phyloP scores from a whole-genome alignment of 2,113 vertebrate genomes.

The Lepisosteus osseus region DNA sequence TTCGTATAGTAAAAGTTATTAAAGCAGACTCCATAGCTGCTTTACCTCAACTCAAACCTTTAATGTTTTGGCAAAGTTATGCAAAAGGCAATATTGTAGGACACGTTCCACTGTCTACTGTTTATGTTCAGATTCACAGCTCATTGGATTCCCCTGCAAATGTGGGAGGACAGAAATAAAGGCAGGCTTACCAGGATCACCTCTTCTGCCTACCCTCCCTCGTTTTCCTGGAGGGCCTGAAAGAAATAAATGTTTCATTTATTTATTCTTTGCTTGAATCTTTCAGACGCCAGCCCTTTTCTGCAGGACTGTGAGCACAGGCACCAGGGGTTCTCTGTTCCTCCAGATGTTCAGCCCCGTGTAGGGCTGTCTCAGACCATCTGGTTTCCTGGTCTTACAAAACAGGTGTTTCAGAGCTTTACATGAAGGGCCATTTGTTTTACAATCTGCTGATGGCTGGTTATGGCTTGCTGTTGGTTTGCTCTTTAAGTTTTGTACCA shows the following conservation, averaged over 20 bases:
- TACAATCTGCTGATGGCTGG: background rate
- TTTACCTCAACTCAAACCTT: conserved; percentile 43
- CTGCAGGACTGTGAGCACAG: background rate
- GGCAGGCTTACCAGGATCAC: conserved; percentile 78
- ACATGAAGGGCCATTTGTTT: background rate
- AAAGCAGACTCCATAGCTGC: conserved; percentile 48
- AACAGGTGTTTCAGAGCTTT: background rate
- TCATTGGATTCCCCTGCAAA: conserved; percentile 31
- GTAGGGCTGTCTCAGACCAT: background rate
- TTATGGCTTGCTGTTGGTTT: background rate
- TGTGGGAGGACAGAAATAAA: conserved; percentile 10
- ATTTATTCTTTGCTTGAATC: background rate
- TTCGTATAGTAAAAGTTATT: conserved; percentile 48
- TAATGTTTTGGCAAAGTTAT: conserved; percentile 52
- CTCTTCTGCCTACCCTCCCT: conserved; percentile 83
- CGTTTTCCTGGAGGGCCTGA: conserved; percentile 89
- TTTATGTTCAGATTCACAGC: conserved; percentile 36
- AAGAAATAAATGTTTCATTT: conserved; percentile 31
- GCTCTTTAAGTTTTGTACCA: background rate
- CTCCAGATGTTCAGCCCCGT: background rate
- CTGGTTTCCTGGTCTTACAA: background rate
- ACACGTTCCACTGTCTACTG: conserved; percentile 35
- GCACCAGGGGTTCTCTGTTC: background rate
- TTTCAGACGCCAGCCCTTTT: background rate
- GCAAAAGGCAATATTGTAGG: conserved; percentile 30